These are phyloP conservation scores for Tipula confusa DNA, from an alignment of 2,888 invertebrate species.

Conservation along the genomic window DNA sequence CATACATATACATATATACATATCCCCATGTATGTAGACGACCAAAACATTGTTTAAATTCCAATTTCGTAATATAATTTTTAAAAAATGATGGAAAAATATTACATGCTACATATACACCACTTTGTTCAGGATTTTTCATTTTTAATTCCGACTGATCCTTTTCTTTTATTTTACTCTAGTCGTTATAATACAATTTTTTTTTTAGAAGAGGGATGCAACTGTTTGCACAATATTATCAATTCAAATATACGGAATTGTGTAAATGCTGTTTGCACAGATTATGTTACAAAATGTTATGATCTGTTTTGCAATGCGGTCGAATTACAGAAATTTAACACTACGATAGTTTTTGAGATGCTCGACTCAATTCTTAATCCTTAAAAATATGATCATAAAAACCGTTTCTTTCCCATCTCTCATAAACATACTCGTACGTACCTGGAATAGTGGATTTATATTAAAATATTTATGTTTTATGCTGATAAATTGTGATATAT, in stretches of 20 bases:
- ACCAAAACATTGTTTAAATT: background rate
- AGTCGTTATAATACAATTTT: background rate
- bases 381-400: background rate
- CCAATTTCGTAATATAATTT: background rate
- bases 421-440: background rate
- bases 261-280: background rate
- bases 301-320: slow-evolving; percentile 7
- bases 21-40: background rate
- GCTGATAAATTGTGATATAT: background rate
- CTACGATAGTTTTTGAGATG: background rate
- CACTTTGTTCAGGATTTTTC: background rate
- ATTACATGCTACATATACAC: slow-evolving; percentile 3
- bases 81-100: background rate
- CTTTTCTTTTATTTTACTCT: background rate
- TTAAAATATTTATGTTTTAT: background rate
- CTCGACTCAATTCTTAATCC: background rate
- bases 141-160: background rate
- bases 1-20: background rate
- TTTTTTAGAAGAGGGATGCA: background rate
- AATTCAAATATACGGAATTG: background rate
- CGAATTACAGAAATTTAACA: background rate
- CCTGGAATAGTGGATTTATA: background rate
- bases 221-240: slow-evolving; percentile 21
- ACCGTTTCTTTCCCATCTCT: background rate
- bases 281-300: background rate